Conservation (phyloP, 2,113 vertebrate genomes). For the Chascanopsetta lugubris region DNA sequence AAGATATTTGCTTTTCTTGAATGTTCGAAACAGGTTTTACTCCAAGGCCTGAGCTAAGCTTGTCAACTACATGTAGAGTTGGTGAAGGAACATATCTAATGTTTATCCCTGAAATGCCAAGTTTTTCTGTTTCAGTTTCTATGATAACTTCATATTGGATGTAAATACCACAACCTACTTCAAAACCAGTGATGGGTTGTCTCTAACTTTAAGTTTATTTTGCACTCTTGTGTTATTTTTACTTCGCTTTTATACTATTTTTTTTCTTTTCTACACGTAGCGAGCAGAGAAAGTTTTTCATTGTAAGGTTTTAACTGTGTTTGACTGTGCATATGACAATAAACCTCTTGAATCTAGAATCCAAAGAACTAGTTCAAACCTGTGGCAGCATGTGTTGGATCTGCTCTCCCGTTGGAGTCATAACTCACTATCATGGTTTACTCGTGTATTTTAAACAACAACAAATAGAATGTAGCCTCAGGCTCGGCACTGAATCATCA, state of each 20-base stretch:
- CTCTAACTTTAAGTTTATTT: no score
- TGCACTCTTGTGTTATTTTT: no score
- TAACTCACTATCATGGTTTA: neutral
- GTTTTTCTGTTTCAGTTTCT: neutral
- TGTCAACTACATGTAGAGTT: neutral
- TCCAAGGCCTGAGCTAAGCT: neutral
- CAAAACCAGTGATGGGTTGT: neutral
- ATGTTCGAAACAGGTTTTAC: constrained; percentile 7
- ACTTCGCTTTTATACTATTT: no score
- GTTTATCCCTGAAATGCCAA: neutral
- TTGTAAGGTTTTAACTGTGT: no score
- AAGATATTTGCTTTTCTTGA: no score
- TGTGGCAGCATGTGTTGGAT: neutral
- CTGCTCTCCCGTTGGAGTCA: neutral
- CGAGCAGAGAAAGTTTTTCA: no score
- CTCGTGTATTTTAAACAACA: neutral
- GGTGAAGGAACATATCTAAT: neutral
- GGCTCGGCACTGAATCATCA: constrained; percentile 4
- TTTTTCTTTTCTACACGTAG: no score
- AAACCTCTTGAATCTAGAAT: no score
- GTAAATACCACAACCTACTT: no score
- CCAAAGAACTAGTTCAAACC: no score
- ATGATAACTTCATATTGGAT: neutral
- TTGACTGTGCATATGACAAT: no score
- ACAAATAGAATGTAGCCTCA: neutral